Evolutionary conservation across 2,797 vertebrate species (phyloP).

Genomic region (Taenioides sp.): DNA sequence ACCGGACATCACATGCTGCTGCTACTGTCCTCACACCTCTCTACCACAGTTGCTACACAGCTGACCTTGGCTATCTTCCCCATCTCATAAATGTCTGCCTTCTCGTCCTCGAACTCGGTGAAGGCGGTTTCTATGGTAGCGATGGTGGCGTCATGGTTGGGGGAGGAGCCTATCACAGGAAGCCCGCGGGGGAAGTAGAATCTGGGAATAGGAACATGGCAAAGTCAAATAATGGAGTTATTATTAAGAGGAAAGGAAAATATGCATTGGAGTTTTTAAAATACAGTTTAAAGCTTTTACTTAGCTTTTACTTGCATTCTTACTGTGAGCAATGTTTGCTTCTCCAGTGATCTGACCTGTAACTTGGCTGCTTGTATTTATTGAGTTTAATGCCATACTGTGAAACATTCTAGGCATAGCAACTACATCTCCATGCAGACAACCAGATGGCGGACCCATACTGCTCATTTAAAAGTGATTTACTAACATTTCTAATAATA

Average conservation of each 20-base stretch:
- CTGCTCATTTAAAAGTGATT: background rate
- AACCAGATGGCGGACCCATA: no score
- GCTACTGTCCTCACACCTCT: background rate
- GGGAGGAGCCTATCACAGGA: slow-evolving; percentile 74
- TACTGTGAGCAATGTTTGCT: no score
- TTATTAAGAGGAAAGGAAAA: background rate
- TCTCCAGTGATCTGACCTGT: no score
- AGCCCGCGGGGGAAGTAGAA: slow-evolving; percentile 98
- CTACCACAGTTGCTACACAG: background rate
- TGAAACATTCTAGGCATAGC: no score
- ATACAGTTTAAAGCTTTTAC: background rate
- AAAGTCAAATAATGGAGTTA: background rate
- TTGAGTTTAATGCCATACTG: no score
- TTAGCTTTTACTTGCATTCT: no score
- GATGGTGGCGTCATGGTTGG: slow-evolving; percentile 87
- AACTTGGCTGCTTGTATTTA: no score
- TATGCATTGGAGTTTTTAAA: background rate
- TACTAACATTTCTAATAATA: background rate
- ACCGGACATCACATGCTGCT: background rate
- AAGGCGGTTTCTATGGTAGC: slow-evolving; percentile 85
- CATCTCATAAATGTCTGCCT: slow-evolving; percentile 93
- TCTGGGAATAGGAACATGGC: slow-evolving; percentile 83
- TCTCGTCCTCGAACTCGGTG: slow-evolving; percentile 90
- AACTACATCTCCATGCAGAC: no score
- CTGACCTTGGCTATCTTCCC: slow-evolving; percentile 94